Conservation (phyloP, 1,140 invertebrate genomes). For the Dufourea novaeangliae region DNA sequence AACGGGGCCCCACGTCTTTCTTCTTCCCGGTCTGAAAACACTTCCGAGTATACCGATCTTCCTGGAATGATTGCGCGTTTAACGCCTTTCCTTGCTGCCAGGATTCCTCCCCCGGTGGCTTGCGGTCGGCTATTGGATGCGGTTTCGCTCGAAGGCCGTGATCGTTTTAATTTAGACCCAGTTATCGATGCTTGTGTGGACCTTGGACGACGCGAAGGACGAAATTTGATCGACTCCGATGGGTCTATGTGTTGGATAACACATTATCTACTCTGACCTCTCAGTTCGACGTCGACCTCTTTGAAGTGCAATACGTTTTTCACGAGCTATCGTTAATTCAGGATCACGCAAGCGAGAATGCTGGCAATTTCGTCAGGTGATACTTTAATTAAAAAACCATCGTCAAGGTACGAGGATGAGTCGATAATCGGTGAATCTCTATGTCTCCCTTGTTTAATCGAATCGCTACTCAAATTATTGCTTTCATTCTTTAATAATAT, state of each 20-base stretch:
- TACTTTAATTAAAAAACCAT: constrained; percentile 65
- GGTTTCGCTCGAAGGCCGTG: neutral
- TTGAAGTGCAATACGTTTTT: no score
- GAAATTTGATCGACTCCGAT: no score
- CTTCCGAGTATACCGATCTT: constrained; percentile 39
- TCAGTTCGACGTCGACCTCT: no score
- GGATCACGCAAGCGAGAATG: no score
- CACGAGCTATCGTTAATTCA: no score
- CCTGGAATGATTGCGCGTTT: constrained; percentile 46
- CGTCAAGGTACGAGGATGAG: constrained; percentile 36
- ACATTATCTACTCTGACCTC: no score
- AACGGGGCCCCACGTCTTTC: constrained; percentile 20
- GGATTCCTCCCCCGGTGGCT: neutral
- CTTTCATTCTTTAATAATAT: no score
- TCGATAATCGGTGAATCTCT: constrained; percentile 54
- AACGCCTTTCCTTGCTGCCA: neutral
- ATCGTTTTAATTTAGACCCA: neutral
- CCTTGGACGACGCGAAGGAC: neutral
- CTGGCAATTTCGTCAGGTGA: neutral
- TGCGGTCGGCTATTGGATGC: neutral
- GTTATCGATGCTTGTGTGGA: no score
- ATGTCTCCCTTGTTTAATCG: no score
- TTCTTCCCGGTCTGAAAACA: neutral
- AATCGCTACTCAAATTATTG: no score
- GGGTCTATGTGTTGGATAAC: no score